phyloP scores from a whole-genome alignment of 2,113 vertebrate species.

The Myiopsitta monachus region DNA sequence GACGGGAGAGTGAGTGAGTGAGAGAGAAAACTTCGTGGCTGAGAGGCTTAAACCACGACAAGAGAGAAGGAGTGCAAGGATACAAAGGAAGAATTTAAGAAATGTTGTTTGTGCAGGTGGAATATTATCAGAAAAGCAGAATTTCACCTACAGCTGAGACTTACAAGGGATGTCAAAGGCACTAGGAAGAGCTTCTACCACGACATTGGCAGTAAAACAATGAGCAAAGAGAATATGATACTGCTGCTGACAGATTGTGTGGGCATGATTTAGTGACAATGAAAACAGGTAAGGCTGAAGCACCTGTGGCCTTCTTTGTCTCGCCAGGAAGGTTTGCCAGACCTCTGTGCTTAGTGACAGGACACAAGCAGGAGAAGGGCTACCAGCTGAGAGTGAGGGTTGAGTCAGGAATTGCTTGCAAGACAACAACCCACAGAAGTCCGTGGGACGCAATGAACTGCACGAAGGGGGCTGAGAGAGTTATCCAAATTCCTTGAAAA shows the following conservation, averaged over 20 bases:
- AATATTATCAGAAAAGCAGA: neutral
- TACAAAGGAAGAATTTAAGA: neutral
- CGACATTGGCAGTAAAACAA: neutral
- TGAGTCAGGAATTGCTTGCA: neutral
- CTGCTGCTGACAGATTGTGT: neutral
- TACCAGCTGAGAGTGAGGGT: neutral
- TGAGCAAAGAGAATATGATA: neutral
- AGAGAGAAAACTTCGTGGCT: too few relatives aligned
- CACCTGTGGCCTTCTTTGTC: neutral
- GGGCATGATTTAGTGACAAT: neutral
- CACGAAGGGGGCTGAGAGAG: neutral
- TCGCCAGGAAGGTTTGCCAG: neutral
- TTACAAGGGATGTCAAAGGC: neutral
- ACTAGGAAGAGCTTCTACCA: neutral
- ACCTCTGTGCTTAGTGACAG: neutral
- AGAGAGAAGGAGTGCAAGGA: neutral
- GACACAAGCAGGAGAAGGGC: neutral
- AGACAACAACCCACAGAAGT: neutral
- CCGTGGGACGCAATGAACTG: neutral
- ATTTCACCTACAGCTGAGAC: neutral
- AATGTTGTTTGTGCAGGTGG: neutral
- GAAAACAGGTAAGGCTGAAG: neutral
- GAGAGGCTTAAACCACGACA: too few relatives aligned
- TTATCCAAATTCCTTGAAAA: neutral
- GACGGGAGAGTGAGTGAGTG: too few relatives aligned